Evolutionary conservation across 2,113 vertebrate genomes (phyloP).

Genomic region (Oreochromis tanganicae): DNA sequence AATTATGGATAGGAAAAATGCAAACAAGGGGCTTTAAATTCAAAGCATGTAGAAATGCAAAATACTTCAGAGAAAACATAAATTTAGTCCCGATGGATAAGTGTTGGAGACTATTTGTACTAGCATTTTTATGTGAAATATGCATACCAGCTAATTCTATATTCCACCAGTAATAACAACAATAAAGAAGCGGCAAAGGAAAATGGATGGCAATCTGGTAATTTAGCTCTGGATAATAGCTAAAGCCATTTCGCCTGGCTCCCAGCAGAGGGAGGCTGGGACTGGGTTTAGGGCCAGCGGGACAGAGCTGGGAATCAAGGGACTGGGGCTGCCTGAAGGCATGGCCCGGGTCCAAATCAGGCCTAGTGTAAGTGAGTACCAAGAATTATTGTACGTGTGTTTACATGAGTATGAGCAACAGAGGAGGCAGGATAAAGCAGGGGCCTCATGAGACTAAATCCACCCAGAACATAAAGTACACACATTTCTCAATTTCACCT

Average conservation of each 20-base stretch:
- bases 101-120: slow-evolving; percentile 35
- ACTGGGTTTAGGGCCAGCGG: slow-evolving; percentile 18
- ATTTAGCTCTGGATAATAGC: slow-evolving; percentile 38
- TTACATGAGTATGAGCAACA: background rate
- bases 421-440: background rate
- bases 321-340: slow-evolving; percentile 51
- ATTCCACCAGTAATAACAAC: slow-evolving; percentile 44
- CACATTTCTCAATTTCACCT: background rate
- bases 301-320: slow-evolving; percentile 24
- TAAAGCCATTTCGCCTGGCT: slow-evolving; percentile 14
- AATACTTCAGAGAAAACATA: slow-evolving; percentile 37
- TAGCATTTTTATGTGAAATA: slow-evolving; percentile 13
- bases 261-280: slow-evolving; percentile 44
- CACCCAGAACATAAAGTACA: background rate
- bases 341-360: slow-evolving; percentile 66
- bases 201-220: background rate
- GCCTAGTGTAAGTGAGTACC: slow-evolving; percentile 33
- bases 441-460: background rate
- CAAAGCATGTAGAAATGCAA: slow-evolving; percentile 24
- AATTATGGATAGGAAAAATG: slow-evolving; percentile 45
- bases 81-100: slow-evolving; percentile 12
- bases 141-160: slow-evolving; percentile 18
- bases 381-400: slow-evolving; percentile 13
- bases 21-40: slow-evolving; percentile 37
- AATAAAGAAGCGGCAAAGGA: background rate